Evolutionary conservation across 2,113 vertebrate species (phyloP), one percentile per base, ranked within the genome.

Genomic region (Sinocyclocheilus anshuiensis): DNA sequence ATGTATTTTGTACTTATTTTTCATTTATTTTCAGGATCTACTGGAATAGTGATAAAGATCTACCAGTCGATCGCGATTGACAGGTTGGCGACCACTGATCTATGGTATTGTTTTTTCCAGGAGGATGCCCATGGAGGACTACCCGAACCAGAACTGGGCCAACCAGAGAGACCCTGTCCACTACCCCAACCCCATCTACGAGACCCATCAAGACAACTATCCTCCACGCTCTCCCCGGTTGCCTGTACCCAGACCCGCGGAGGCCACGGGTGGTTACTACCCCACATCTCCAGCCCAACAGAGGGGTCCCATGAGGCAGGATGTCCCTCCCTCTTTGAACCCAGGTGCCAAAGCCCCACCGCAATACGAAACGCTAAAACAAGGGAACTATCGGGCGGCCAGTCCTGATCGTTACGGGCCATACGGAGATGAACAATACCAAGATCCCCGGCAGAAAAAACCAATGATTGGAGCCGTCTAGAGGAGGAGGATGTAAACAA

Each of bases 401-500:
- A 96, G 93, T 84, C 95, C 95, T 3, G 95, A 96, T 13, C 93
- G 81, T 39, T 95, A 95, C 84, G 92, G 90, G 7, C 86, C 57
- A 42, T 90, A 89, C 33, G 29, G 65, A 0, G 93, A 95, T 0
- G 95, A 94, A 26, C 92, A 92, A 15, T 92, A 93, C 16, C 94
- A 95, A 42, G 96, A 97, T 77, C 95, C 96, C 9, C 93, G 96
- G 87, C 95, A 95, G 91, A 99, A 98, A 93, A 97, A 96, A 88
- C 92, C 96, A 18, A 88, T 96, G 94, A 97, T 98, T 6, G 96
- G 96, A 50, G 96, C 96, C 0, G 97, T 99, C 90, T 99, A 95
- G 90, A 76, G 18, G 3, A 42, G n/a, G 1, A 50, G 20, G 6
- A 24, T 13, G 33, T 29, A 4, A 78, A 59, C 53, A 80, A 67